These are phyloP conservation scores for Gila robusta DNA, from an alignment of 2,797 vertebrate genomes.

Conservation along the genomic window DNA sequence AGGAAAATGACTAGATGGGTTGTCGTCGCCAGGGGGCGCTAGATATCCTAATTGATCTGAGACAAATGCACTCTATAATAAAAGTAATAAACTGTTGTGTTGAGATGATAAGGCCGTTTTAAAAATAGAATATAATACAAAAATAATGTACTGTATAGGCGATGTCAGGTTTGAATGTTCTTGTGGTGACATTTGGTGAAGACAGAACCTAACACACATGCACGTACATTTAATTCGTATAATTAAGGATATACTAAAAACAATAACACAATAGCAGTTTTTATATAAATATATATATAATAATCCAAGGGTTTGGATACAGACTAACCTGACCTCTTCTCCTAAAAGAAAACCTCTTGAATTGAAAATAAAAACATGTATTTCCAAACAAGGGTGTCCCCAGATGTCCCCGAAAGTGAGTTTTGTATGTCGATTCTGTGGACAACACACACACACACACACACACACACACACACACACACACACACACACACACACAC, in stretches of 20 bases:
- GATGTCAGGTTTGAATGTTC: neutral
- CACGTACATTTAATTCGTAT: neutral
- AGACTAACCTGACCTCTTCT: neutral
- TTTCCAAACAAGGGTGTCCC: neutral
- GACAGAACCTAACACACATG: neutral
- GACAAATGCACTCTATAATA: conserved; percentile 27
- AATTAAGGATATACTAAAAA: neutral
- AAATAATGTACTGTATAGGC: neutral
- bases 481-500: neutral
- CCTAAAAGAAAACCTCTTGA: neutral
- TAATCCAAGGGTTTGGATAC: neutral
- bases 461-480: neutral
- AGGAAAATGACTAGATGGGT: neutral
- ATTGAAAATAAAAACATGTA: neutral
- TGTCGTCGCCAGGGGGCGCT: conserved; percentile 20
- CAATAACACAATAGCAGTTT: neutral
- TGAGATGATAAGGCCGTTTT: neutral
- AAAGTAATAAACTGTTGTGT: neutral
- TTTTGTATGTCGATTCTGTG: neutral
- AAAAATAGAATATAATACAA: neutral
- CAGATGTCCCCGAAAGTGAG: neutral
- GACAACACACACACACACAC: neutral
- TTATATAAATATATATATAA: neutral
- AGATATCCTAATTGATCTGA: conserved; percentile 11
- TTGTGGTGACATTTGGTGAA: neutral